Conservation (phyloP, 1,140 invertebrate genomes). For the Dryas iulia region DNA sequence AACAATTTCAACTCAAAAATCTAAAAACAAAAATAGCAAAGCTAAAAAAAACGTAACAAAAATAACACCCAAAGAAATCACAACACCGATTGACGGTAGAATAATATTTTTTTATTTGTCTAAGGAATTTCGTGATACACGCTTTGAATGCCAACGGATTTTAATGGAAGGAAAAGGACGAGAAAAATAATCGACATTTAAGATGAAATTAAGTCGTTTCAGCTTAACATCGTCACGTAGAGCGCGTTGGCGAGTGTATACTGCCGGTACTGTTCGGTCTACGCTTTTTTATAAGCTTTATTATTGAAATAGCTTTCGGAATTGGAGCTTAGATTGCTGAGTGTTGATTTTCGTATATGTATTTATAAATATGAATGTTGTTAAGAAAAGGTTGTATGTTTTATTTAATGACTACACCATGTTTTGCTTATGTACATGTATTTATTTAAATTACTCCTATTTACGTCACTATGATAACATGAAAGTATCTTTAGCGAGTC, state of each 20-base stretch:
- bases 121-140: constrained; percentile 42
- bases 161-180: constrained; percentile 44
- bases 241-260: neutral
- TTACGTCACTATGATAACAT: too few species aligned
- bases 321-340: too few species aligned
- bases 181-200: constrained; percentile 40
- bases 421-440: too few species aligned
- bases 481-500: too few species aligned
- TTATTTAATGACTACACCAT: too few species aligned
- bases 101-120: constrained; percentile 49
- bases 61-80: constrained; percentile 39
- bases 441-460: too few species aligned
- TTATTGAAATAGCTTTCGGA: neutral
- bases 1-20: too few species aligned
- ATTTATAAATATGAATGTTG: too few species aligned
- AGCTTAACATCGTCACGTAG: constrained; percentile 48
- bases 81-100: constrained; percentile 44
- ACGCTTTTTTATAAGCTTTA: neutral
- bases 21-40: too few species aligned
- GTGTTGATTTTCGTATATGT: too few species aligned
- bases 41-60: neutral
- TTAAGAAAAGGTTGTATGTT: too few species aligned
- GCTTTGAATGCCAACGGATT: constrained; percentile 44
- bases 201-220: constrained; percentile 54
- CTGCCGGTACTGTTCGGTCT: neutral